A percentile compares a stretch with the other conserved stretches of the same genome.
Conservation (phyloP, 2,888 invertebrate species). For the Aspidiotus rigidus region DNA sequence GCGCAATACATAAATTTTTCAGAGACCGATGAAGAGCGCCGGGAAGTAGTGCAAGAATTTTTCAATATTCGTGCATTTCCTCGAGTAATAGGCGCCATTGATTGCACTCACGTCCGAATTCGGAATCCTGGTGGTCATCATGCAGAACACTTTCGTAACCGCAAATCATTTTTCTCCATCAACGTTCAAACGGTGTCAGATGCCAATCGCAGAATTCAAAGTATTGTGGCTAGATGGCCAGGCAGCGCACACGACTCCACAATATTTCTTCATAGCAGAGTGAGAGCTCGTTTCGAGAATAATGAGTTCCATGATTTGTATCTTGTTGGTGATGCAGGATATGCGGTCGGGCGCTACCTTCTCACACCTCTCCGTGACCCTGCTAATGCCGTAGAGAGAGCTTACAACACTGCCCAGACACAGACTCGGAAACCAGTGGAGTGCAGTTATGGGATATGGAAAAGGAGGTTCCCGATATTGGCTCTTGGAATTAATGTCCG, state of each 20-base stretch:
- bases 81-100: slow-evolving; percentile 38
- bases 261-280: slow-evolving; percentile 36
- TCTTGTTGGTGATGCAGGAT: slow-evolving; percentile 38
- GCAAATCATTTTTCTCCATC: slow-evolving; percentile 38
- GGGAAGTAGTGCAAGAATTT: slow-evolving; percentile 11
- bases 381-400: background rate
- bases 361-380: background rate
- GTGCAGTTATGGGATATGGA: slow-evolving; percentile 6
- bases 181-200: slow-evolving; percentile 38
- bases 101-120: slow-evolving; percentile 39
- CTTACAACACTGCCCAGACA: background rate
- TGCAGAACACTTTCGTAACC: slow-evolving; percentile 37
- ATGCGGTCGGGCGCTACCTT: background rate
- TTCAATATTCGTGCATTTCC: slow-evolving; percentile 36
- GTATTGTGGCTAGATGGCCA: slow-evolving; percentile 38
- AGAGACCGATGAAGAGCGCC: slow-evolving; percentile 1
- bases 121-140: slow-evolving; percentile 37
- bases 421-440: background rate
- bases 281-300: slow-evolving; percentile 38
- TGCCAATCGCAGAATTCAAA: slow-evolving; percentile 36
- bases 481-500: background rate
- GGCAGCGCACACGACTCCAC: slow-evolving; percentile 37
- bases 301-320: slow-evolving; percentile 37
- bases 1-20: slow-evolving; percentile 16
- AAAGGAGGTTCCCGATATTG: background rate